These are phyloP conservation scores for Percopsis transmontana DNA, from an alignment of 2,113 vertebrate species.

Conservation along the genomic window DNA sequence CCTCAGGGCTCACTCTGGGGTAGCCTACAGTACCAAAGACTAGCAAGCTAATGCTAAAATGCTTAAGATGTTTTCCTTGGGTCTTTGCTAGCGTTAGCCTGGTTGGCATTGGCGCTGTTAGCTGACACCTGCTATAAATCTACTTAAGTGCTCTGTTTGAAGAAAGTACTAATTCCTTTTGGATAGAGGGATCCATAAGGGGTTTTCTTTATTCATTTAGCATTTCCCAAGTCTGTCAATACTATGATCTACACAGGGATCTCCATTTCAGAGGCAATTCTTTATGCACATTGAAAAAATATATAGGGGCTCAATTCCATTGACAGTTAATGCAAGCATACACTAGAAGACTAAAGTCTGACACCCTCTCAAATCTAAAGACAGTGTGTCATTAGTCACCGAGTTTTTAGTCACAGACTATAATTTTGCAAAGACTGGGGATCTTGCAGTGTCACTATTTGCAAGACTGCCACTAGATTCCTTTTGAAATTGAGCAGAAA, in stretches of 20 bases:
- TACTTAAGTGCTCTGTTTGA: conserved; percentile 18
- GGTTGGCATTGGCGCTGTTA: conserved; percentile 25
- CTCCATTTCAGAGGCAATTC: conserved; percentile 32
- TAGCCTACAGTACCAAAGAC: conserved; percentile 25
- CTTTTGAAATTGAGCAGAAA: too few species aligned
- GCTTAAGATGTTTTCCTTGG: conserved; percentile 44
- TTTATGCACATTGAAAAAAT: conserved; percentile 11
- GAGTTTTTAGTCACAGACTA: too few species aligned
- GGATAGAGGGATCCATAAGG: conserved; percentile 6
- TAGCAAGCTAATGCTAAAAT: conserved; percentile 41
- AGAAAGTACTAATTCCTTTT: conserved; percentile 15
- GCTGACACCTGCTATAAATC: conserved; percentile 1
- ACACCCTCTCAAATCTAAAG: too few species aligned
- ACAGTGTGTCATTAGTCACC: too few species aligned
- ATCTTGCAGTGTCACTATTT: too few species aligned
- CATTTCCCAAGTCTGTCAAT: background rate
- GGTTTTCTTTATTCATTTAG: background rate
- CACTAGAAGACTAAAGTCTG: too few species aligned
- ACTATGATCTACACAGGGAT: conserved; percentile 9
- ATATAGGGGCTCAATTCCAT: conserved; percentile 13
- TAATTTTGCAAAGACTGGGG: too few species aligned
- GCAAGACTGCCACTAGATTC: too few species aligned
- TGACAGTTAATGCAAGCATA: too few species aligned
- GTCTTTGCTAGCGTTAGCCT: conserved; percentile 41
- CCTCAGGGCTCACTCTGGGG: conserved; percentile 36